Evolutionary conservation across 1,140 invertebrate species (phyloP).

Genomic region (Tetramorium simillimum): DNA sequence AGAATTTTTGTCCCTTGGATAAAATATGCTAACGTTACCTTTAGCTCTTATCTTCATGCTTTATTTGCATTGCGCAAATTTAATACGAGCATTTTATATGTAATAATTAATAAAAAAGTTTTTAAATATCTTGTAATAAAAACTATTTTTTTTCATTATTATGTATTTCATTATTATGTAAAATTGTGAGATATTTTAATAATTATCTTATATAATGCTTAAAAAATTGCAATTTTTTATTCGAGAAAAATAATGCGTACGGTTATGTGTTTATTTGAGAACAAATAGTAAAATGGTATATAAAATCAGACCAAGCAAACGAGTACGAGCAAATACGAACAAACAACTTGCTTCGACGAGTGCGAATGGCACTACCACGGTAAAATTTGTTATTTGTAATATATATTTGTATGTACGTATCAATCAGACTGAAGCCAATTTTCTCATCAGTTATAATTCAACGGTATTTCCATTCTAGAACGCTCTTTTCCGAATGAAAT

Average conservation of each 20-base stretch:
- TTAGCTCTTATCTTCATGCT: background rate
- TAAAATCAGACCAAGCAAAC: background rate
- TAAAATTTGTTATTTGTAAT: background rate
- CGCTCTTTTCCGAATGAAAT: too few relatives aligned
- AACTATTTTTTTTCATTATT: background rate
- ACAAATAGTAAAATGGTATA: background rate
- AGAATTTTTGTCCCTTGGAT: constrained; percentile 11
- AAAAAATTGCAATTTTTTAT: background rate
- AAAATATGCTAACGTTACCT: constrained; percentile 12
- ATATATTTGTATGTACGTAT: too few relatives aligned
- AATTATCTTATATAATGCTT: background rate
- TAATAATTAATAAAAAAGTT: background rate
- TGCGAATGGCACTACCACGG: background rate
- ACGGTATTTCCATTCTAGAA: too few relatives aligned
- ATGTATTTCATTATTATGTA: background rate
- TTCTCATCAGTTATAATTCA: too few relatives aligned
- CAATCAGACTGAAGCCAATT: too few relatives aligned
- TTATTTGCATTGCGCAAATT: background rate
- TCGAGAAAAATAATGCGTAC: background rate
- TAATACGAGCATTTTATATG: background rate
- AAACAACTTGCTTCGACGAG: background rate
- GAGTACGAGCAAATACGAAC: background rate
- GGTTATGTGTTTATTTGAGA: background rate
- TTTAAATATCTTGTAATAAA: background rate
- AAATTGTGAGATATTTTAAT: background rate